phyloP scores from a whole-genome alignment of 2,888 invertebrate genomes.

The Tetranychus truncatus region DNA sequence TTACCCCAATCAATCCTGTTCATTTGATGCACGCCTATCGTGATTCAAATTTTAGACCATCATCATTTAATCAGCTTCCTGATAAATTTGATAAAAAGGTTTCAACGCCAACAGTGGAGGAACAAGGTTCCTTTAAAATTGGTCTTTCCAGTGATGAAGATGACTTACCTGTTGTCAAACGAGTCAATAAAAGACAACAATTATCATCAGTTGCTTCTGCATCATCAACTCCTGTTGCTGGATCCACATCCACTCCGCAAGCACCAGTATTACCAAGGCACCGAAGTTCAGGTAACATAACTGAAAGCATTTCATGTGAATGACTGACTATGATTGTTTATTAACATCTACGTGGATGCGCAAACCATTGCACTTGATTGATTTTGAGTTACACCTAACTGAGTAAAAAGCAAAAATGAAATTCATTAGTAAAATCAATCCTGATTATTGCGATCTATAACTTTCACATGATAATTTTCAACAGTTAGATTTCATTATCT shows the following conservation, averaged over 20 bases:
- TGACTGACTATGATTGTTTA: background rate
- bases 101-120: background rate
- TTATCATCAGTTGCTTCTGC: background rate
- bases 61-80: background rate
- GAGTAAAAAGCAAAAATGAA: too few species aligned
- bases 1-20: conserved; percentile 2
- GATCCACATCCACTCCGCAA: background rate
- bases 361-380: too few species aligned
- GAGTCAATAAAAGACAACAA: background rate
- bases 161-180: background rate
- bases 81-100: background rate
- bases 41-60: background rate
- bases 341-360: background rate
- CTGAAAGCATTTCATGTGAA: background rate
- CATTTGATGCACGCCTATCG: background rate
- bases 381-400: too few species aligned
- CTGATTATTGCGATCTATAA: background rate
- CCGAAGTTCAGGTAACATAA: background rate
- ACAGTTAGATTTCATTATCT: too few species aligned
- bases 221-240: background rate
- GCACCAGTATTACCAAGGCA: background rate
- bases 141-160: conserved; percentile 11
- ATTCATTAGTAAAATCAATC: background rate
- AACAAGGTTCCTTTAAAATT: background rate
- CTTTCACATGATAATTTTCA: background rate